Base-by-base conservation (phyloP, 2,113 vertebrate species). In the Poecile atricapillus region DNA sequence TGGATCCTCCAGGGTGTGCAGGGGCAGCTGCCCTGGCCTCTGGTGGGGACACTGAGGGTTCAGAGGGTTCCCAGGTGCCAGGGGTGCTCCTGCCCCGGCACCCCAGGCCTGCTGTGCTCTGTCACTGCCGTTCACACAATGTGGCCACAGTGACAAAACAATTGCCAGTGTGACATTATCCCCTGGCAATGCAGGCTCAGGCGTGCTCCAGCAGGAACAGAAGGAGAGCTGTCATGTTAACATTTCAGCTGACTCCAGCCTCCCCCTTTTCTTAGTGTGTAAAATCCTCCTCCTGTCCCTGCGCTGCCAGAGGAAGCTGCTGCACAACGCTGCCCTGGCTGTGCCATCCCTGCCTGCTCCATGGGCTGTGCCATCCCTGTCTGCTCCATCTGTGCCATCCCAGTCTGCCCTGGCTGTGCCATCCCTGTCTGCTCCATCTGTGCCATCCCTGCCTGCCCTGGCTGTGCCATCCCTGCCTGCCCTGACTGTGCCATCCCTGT, bases 221-320 rank as follows among this genome's bases (percentile, higher is more conserved):
- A 96, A 95, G 90, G 87, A 94, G 64, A 91, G 18, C 85, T 70
- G 62, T 85, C 94, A 24, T 58, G 85, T 79, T 97, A 88, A 75
- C 88, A 82, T 97, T 97, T 87, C 64, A 89, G 80, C 89, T 81
- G 94, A 83, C 83, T 96, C 92, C 91, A 93, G 20, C 91, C 90
- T 93, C 89, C 87, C 89, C 88, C 78, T 81, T 20, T 49, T 63
- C 46, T 30, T 41, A 39, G 71, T 71, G 89, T 74, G 41, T 64
- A 52, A 94, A 78, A 92, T 70, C 92, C 83, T 8, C 75, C 83
- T 44, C 95, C 77, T 70, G 81, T 74, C 46, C 76, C 60, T 5
- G 2, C 6, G 0, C 67, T 79, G 76, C 91, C 89, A 65, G 76
- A 15, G 31, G 50, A 81, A 37, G 55, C 37, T 47, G 58, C 69